phyloP scores from a whole-genome alignment of 2,113 vertebrate species.

The Aegotheles bennettii region DNA sequence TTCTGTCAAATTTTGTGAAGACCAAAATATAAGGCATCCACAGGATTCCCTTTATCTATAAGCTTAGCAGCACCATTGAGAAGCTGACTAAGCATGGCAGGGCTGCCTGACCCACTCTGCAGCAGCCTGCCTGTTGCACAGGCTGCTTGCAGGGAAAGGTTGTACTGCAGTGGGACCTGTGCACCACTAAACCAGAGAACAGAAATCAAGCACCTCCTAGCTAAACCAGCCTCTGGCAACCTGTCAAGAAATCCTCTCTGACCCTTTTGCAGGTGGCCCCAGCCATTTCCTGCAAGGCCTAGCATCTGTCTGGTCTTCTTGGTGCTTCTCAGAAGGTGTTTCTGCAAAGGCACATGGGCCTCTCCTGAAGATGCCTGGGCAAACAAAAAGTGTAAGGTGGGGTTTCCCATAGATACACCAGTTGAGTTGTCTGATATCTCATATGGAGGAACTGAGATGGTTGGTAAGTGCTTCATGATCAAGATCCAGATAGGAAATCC shows the following conservation, averaged over 20 bases:
- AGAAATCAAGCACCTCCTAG: background rate
- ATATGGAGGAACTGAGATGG: background rate
- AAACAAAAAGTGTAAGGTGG: background rate
- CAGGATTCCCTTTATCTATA: background rate
- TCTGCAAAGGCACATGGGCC: background rate
- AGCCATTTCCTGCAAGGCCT: background rate
- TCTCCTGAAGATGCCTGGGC: background rate
- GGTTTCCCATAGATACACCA: background rate
- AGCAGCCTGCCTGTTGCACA: background rate
- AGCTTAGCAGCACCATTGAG: background rate
- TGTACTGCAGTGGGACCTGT: fast-evolving
- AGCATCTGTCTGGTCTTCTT: background rate
- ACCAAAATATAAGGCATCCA: fast-evolving
- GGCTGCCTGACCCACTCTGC: too few relatives aligned
- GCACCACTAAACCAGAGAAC: background rate
- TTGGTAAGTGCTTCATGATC: background rate
- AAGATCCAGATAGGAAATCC: background rate
- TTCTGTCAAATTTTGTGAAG: background rate
- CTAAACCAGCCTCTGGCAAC: background rate
- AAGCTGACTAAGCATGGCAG: background rate
- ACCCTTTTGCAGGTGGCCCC: fast-evolving
- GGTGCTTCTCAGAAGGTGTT: background rate
- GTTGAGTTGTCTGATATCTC: background rate
- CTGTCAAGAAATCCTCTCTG: background rate
- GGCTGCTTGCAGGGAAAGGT: background rate